Base-by-base conservation (phyloP, 2,888 invertebrate genomes). In the Antheraea yamamai region DNA sequence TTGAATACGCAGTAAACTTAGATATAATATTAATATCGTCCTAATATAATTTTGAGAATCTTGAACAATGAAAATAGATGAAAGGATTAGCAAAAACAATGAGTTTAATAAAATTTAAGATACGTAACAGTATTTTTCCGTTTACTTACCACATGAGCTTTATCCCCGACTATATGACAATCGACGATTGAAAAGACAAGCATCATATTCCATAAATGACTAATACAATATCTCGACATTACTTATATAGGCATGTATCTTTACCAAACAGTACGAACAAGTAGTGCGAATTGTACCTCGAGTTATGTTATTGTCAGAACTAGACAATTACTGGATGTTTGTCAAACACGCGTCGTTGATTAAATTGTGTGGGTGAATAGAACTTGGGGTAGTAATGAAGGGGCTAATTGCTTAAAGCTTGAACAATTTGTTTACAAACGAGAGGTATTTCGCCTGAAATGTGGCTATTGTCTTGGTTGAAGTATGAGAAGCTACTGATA, bases 141-240 rank as follows among this genome's bases (percentile, higher is more conserved):
- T 23, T 58, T n/a, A 61, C 90, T 88, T 85, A 93, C 92, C 88
- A 92, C 77, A 75, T 90, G 85, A 30, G 81, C 80, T 80, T 85
- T 92, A 78, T 92, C 92, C 10, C 86, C 87, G 16, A 84, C 76
- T 55, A 93, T 79, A 83, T 94, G 94, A 58, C 87, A 80, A 20
- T 86, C 74, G 23, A 82, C 78, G 14, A 80, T 64, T 52, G 78
- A 77, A 72, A 82, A 72, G 61, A 82, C 23, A 30, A 81, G 70
- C 18, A 81, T 55, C 77, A 76, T 70, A 75, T 81, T 76, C 77
- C 79, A 79, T 75, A 79, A 75, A 72, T 16, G 76, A 74, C 10
- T 39, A 8, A 70, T 70, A n/a, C 35, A 18, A 68, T 70, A n/a
- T 16, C 16, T 30, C 35, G n/a, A 70, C 70, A 70, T 70, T 20